Base-by-base conservation (phyloP, 2,888 invertebrate genomes). In the Luperina nickerlii region DNA sequence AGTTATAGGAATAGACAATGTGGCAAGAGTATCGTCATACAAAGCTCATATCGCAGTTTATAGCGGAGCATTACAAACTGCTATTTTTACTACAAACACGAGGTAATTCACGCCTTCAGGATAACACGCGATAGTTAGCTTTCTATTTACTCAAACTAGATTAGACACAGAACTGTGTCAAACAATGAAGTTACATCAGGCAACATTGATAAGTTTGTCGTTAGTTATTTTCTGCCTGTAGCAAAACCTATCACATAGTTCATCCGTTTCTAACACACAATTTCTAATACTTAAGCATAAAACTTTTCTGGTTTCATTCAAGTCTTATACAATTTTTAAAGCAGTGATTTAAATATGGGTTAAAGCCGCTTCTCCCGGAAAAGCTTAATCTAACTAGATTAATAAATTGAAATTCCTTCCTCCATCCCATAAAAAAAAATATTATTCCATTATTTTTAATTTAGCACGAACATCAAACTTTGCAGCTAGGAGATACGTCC, bases 31-130 rank as follows among this genome's bases (percentile, higher is more conserved):
- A 76, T 67, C 74, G 60, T 86, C 82, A 76, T 54, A 90, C 91
- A 88, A 88, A 88, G 87, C 27, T 80, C 89, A 90, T 91, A 91
- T 92, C 92, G 91, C 94, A 92, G 90, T 93, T 95, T 93, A 95
- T 88, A 89, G 75, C 84, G 68, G 83, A 66, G 84, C 81, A 81
- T 80, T 82, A 79, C 79, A 85, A 86, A 83, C 81, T 88, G 91
- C 86, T 90, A 91, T 92, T 92, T 91, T 90, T 82, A 90, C 90
- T 90, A 90, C 90, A 91, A 91, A 88, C 81, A 88, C 79, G 75
- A 72, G 72, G 71, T 71, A 82, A 83, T 85, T 78, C 74, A 71
- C 75, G 85, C 77, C 81, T 85, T 75, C 82, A 83, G 84, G 85
- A 82, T 86, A 91, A 91, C 89, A 89, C 81, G 87, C 71, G 66